Base-by-base conservation (phyloP, 2,888 invertebrate genomes). In the Caenorhabditis becei region DNA sequence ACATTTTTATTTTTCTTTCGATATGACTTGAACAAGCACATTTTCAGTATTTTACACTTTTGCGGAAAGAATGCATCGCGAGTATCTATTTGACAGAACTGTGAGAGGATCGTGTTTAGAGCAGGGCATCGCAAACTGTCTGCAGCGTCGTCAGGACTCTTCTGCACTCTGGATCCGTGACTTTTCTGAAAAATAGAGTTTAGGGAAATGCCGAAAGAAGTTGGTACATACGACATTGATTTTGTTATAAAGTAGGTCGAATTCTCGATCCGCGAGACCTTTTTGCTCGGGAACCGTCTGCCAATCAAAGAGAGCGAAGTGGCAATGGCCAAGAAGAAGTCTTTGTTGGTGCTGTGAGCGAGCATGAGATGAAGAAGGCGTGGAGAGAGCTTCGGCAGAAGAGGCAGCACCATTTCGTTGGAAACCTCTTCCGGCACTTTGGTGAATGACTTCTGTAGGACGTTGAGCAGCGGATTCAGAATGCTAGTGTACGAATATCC, bases 401-500 rank as follows among this genome's bases (percentile, higher is more conserved):
- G 37, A 4, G 74, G 74, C 14, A 23, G 59, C 11, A 66, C 49
- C 2, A 3, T 37, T 0, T n/a, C 41, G 28, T 74, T 59, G 18
- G 63, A 58, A 0, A 16, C 16, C 14, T 58, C 65, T 44, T 62
- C 71, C 8, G 71, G 71, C 16, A 63, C 47, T 0, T 20, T 47
- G 0, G 4, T 1, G 23, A 71, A 54, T 4, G 54, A 71, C 23
- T 71, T 71, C 26, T 35, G 20, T 11, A 71, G 62, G 23, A 62
- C n/a, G 1, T 18, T n/a, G 20, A 71, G 62, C 16, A 71, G 18
- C 5, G 71, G 71, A 28, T 44, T 32, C 2, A 71, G 71, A 18
- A 71, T 71, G n/a, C 32, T 16, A 2, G 54, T 71, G 53, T 71
- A 71, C 7, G 71, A 28, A 11, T 28, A 28, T 28, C 77, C 70